Base-by-base conservation (phyloP, 2,888 invertebrate species). In the Reticulitermes lucifugus region DNA sequence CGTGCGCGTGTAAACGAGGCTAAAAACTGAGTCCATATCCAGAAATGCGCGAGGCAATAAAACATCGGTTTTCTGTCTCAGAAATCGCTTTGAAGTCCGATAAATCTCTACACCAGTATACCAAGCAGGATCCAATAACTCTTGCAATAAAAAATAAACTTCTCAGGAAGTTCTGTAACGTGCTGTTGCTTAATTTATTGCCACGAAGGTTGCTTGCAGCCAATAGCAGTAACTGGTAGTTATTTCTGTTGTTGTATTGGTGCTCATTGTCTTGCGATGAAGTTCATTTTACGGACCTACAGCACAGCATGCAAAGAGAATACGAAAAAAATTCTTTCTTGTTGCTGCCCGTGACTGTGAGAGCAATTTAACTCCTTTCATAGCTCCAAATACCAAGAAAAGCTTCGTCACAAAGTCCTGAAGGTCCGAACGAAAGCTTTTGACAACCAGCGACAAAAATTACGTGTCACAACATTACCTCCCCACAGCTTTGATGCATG, bases 121-220 rank as follows among this genome's bases (percentile, higher is more conserved):
- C 12, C 9, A 5, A 9, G 41, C 73, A 73, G 73, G 25, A 73
- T 41, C 35, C 73, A 73, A 41, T 73, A 73, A 73, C 73, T 73
- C 73, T 73, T 73, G 35, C 73, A 73, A 73, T 73, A 41, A 73
- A 73, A 73, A 73, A 29, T 35, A 73, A 73, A 21, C 29, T 29
- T 70, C 70, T 70, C 46, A 46, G 35, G 35, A 73, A 25, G 73
- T 73, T 73, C 73, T 73, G 18, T 70, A 73, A 41, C 41, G 73
- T 22, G 21, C 41, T 18, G 7, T 65, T 12, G 41, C 14, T n/a
- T 73, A 73, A 73, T 73, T 73, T 73, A 73, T 73, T 14, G 18
- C 12, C 18, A 6, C 12, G 41, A 41, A 41, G 73, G 25, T 25
- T 25, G n/a, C 9, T 65, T n/a, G 5, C 9, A 65, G 65, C 25